Conservation (phyloP, 2,888 invertebrate genomes). For the Nysson spinosus region DNA sequence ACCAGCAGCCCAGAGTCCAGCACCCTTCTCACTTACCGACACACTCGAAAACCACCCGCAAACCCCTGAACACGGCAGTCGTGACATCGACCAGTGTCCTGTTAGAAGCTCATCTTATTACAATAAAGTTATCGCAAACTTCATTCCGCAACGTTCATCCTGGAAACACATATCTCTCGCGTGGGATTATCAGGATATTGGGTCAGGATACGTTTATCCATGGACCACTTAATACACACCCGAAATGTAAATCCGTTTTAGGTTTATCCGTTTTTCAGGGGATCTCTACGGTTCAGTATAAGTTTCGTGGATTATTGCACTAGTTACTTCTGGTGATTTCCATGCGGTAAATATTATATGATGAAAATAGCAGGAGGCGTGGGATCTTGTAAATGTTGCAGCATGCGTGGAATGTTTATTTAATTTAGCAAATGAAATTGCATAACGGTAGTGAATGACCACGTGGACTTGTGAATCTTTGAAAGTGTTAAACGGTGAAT, state of each 20-base stretch:
- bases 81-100: slow-evolving; percentile 33
- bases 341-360: slow-evolving; percentile 31
- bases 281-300: neutral
- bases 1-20: slow-evolving; percentile 66
- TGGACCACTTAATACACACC: no score
- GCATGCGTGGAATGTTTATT: slow-evolving; percentile 8
- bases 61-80: slow-evolving; percentile 52
- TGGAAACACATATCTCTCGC: no score
- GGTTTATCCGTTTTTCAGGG: neutral
- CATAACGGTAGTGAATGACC: neutral
- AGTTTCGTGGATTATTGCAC: slow-evolving; percentile 18
- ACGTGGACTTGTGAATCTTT: neutral
- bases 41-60: slow-evolving; percentile 68
- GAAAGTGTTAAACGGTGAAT: slow-evolving; percentile 5
- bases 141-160: slow-evolving; percentile 62
- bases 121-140: slow-evolving; percentile 73
- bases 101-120: slow-evolving; percentile 68
- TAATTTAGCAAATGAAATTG: slow-evolving; percentile 21
- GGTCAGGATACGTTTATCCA: slow-evolving; percentile 24
- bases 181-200: slow-evolving; percentile 29
- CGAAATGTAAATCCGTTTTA: no score
- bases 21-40: slow-evolving; percentile 73
- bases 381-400: slow-evolving; percentile 19
- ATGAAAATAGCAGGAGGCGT: slow-evolving; percentile 10
- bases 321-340: slow-evolving; percentile 30